Base-by-base conservation (phyloP, 53 echinoderm and acorn worm species). In the Antedon mediterranea region DNA sequence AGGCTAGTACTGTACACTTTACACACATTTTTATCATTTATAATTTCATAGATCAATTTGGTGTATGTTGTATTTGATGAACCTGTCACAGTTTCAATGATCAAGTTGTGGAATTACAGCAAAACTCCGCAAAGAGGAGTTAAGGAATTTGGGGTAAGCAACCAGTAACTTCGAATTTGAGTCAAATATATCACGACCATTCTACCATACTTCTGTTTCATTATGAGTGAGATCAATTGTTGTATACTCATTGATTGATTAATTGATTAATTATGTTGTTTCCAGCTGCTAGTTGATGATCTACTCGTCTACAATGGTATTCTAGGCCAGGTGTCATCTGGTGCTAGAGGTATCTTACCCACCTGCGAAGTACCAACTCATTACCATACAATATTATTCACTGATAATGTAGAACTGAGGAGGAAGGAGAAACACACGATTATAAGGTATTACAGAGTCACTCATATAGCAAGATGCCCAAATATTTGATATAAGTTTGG, bases 71-170 rank as follows among this genome's bases (percentile, higher is more conserved):
- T 94, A 74, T 94, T 94, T 91, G 94, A 94, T 37, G 85, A 91
- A 80, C 94, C 94, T n/a, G 82, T 88, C 75, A 89, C 87, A 5
- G 87, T 94, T 29, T 94, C 94, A 26, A 88, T 94, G 88, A 94
- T 94, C 77, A 94, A 94, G 70, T 78, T 94, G 7, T 94, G 94
- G 94, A 94, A 94, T 72, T 94, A 94, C 75, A 94, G 94, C 57
- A 94, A 94, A 37, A 94, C 94, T 31, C 89, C 94, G 0, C 32
- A 74, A 26, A 91, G 94, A 73, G 94, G 94, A 14, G 94, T 94
- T 88, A 94, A 91, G 79, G 94, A 94, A 72, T 94, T 94, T 91
- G 94, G 91, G 80, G 94, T 94, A 71, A 85, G 94, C n/a, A n/a
- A n/a, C n/a, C n/a, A n/a, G n/a, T n/a, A n/a, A 6, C 37, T 37